Percentiles rank a stretch among this genome's conserved stretches.
Evolutionary conservation across 2,888 invertebrate genomes (phyloP).

Genomic region (Danaus chrysippus): DNA sequence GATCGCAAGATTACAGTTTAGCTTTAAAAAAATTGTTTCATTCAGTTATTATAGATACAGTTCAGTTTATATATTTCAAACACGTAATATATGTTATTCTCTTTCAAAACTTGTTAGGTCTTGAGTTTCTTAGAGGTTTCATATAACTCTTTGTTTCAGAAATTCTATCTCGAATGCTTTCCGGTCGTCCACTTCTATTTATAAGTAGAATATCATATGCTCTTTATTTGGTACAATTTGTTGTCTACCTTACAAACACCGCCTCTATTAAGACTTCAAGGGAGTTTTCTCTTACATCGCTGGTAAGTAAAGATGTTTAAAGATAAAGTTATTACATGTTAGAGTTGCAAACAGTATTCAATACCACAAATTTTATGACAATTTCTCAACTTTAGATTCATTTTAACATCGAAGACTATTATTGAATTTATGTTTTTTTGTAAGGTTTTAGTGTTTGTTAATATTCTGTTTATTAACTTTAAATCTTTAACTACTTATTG

Average conservation of each 20-base stretch:
- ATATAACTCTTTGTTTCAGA: conserved; percentile 48
- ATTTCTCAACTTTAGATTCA: no score
- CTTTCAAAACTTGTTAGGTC: background rate
- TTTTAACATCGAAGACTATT: no score
- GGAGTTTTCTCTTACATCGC: conserved; percentile 77
- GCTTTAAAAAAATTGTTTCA: background rate
- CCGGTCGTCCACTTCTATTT: conserved; percentile 77
- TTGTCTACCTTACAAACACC: conserved; percentile 82
- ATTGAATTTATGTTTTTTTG: no score
- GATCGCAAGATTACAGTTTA: background rate
- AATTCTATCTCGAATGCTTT: conserved; percentile 69
- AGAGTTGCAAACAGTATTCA: no score
- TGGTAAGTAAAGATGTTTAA: conserved; percentile 66
- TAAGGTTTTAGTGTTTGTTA: no score
- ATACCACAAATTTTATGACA: no score
- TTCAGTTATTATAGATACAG: background rate
- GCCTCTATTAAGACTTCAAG: conserved; percentile 80
- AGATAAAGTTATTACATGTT: conserved; percentile 17
- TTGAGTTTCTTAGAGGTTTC: background rate
- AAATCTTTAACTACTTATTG: no score
- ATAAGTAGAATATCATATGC: conserved; percentile 84
- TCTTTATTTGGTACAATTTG: conserved; percentile 82
- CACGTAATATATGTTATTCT: background rate
- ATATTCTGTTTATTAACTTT: no score
- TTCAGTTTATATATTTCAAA: no score